Evolutionary conservation across 1,140 invertebrate genomes (phyloP).

Genomic region (Platyscapa corneri): DNA sequence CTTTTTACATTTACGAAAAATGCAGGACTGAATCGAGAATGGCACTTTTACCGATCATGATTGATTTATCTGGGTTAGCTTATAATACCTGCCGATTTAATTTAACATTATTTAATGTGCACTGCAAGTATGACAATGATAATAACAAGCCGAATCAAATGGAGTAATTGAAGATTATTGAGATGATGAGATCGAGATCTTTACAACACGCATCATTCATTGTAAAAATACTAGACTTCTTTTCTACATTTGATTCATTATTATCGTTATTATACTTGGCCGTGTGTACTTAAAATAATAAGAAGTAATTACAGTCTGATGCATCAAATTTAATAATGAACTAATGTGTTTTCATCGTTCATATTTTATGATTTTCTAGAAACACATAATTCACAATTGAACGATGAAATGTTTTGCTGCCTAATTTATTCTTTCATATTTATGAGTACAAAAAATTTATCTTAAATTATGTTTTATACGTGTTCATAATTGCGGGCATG

Average conservation of each 20-base stretch:
- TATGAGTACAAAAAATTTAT: conserved; percentile 13
- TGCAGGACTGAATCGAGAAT: neutral
- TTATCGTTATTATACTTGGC: neutral
- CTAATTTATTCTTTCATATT: conserved; percentile 3
- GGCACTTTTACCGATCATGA: neutral
- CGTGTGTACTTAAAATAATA: neutral
- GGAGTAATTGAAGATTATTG: neutral
- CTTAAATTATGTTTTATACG: neutral
- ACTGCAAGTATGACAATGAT: neutral
- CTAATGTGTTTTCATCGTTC: neutral
- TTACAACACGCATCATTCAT: neutral
- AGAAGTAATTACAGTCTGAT: neutral
- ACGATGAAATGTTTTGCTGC: no score
- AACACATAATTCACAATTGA: neutral
- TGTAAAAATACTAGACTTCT: neutral
- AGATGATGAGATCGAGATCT: no score
- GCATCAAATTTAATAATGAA: neutral
- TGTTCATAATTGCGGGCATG: no score
- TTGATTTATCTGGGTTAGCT: neutral
- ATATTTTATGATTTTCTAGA: neutral
- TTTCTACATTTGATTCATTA: neutral
- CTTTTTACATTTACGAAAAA: conserved; percentile 1
- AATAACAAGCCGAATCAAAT: neutral
- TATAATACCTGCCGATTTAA: neutral
- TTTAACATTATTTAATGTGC: neutral